Evolutionary conservation across 2,797 vertebrate genomes (phyloP).

Genomic region (Vireo griseus): DNA sequence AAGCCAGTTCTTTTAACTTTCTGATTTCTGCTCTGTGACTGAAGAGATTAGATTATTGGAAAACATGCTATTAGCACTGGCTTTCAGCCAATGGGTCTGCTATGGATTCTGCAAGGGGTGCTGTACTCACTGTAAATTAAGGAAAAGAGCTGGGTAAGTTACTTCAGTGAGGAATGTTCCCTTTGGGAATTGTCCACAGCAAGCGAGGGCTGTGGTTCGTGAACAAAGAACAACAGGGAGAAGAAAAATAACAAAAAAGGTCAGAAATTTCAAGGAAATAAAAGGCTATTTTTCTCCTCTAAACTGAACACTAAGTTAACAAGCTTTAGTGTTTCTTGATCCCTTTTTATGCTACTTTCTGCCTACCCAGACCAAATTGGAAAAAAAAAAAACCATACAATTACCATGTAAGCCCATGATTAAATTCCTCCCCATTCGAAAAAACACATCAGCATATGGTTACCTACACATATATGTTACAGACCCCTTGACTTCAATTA

Average conservation of each 20-base stretch:
- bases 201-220: conserved; percentile 12
- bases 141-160: conserved; percentile 25
- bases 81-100: conserved; percentile 26
- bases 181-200: conserved; percentile 45
- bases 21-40: conserved; percentile 28
- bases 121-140: conserved; percentile 8
- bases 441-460: conserved; percentile 5
- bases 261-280: conserved; percentile 45
- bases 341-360: background rate
- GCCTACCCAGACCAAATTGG: background rate
- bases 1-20: conserved; percentile 34
- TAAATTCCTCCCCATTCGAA: background rate
- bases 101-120: conserved; percentile 21
- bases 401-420: background rate
- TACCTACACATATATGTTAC: conserved; percentile 8
- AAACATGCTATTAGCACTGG: conserved; percentile 41
- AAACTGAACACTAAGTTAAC: background rate
- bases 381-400: background rate
- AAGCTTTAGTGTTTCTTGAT: background rate
- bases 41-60: conserved; percentile 58
- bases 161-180: background rate
- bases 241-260: conserved; percentile 53
- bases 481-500: conserved; percentile 34
- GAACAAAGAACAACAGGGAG: background rate
- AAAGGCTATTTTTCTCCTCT: background rate